Percentiles rank a stretch among this genome's conserved stretches.
Conservation (phyloP, 1,140 invertebrate species). For the Meteorus sp. region DNA sequence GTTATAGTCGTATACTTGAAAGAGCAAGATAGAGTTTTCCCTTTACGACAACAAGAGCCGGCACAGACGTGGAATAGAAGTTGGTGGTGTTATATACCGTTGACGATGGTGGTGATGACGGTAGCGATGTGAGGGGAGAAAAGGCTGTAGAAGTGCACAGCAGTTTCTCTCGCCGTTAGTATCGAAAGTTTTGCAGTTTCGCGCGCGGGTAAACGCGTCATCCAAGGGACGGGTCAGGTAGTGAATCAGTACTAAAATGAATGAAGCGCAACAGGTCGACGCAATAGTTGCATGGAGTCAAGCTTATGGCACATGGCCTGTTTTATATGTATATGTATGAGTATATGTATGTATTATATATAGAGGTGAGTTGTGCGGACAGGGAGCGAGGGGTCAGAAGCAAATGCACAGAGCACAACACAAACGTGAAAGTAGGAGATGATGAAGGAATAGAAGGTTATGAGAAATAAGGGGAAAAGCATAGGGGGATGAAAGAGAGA, state of each 20-base stretch:
- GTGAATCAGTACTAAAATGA: conserved; percentile 49
- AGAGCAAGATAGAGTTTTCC: too few relatives aligned
- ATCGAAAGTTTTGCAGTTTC: conserved; percentile 30
- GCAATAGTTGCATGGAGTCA: conserved; percentile 42
- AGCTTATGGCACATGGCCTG: conserved; percentile 31
- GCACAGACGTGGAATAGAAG: not conserved
- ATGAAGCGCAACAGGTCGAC: conserved; percentile 49
- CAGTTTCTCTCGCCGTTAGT: conserved; percentile 20
- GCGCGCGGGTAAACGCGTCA: conserved; percentile 30
- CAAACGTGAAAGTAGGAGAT: conserved; percentile 1
- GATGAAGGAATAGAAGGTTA: not conserved
- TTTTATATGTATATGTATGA: too few relatives aligned
- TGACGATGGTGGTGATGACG: not conserved
- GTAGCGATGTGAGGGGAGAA: not conserved
- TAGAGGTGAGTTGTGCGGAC: too few relatives aligned
- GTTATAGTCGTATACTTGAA: too few relatives aligned
- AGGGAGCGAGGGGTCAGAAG: conserved; percentile 16
- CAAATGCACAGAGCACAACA: conserved; percentile 17
- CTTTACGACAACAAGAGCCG: not conserved
- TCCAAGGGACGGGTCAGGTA: conserved; percentile 39
- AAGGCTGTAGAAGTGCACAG: too few relatives aligned
- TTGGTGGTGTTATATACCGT: not conserved
- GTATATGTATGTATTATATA: too few relatives aligned
- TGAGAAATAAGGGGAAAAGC: not conserved
- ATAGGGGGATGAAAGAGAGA: conserved; percentile 10